Evolutionary conservation across 1,140 invertebrate species (phyloP).

Genomic region (Triops cancriformis): DNA sequence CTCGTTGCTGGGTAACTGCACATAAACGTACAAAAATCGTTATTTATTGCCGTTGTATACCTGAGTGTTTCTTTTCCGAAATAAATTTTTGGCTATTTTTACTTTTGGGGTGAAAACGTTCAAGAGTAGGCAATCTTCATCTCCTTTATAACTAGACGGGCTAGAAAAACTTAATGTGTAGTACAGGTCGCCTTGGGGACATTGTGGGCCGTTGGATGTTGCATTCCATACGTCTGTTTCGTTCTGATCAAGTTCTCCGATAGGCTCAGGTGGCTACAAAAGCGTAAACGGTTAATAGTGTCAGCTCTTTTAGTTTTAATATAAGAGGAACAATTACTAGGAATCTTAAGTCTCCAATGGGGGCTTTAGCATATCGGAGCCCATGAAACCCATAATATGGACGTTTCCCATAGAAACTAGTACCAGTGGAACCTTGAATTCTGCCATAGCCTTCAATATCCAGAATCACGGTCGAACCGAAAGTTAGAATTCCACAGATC

Average conservation of each 20-base stretch:
- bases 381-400: neutral
- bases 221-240: conserved; percentile 11
- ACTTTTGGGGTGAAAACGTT: conserved; percentile 26
- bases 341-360: neutral
- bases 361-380: neutral
- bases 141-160: neutral
- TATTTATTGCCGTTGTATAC: neutral
- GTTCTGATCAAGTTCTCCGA: conserved; percentile 17
- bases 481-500: neutral
- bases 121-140: conserved; percentile 23
- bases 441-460: neutral
- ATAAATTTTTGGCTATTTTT: neutral
- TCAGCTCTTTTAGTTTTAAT: neutral
- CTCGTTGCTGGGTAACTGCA: conserved; percentile 9
- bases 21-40: neutral
- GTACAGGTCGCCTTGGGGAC: conserved; percentile 1
- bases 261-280: conserved; percentile 13
- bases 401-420: neutral
- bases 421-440: neutral
- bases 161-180: neutral
- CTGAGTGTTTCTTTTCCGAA: neutral
- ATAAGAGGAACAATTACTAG: neutral
- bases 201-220: conserved; percentile 11
- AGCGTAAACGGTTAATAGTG: neutral
- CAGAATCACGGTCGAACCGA: neutral